Conservation (phyloP, 2,113 vertebrate species). For the Todiramphus saurophagus region DNA sequence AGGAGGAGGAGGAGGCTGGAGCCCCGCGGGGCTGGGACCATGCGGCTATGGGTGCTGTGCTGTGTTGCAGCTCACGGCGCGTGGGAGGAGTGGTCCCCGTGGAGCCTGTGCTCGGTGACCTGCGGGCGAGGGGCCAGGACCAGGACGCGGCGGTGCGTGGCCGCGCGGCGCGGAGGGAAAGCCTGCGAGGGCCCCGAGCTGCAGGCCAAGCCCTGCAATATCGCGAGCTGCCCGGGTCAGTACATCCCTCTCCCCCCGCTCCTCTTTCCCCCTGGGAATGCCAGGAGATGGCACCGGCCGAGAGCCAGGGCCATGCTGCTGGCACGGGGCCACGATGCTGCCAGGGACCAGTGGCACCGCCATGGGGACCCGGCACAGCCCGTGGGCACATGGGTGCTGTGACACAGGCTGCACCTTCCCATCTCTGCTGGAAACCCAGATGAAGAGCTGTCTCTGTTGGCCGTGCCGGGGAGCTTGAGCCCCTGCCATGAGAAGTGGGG, state of each 20-base stretch:
- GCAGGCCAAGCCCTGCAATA: slow-evolving; percentile 94
- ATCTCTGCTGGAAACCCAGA: fast-evolving
- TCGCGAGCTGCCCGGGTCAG: slow-evolving; percentile 92
- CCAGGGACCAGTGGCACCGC: not conserved
- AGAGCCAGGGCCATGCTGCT: not conserved
- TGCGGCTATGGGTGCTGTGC: slow-evolving; percentile 50
- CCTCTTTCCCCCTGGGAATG: not conserved
- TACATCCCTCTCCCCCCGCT: slow-evolving; percentile 63
- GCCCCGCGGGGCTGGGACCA: not conserved
- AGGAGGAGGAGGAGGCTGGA: not conserved
- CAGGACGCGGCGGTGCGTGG: slow-evolving; percentile 87
- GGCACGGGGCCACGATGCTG: fast-evolving
- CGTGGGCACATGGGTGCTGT: fast-evolving
- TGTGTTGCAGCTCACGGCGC: slow-evolving; percentile 89
- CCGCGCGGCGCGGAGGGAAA: slow-evolving; percentile 77
- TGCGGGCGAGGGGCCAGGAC: slow-evolving; percentile 93
- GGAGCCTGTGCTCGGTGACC: slow-evolving; percentile 96
- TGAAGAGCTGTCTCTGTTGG: fast-evolving
- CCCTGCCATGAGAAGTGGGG: not conserved
- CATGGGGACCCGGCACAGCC: fast-evolving
- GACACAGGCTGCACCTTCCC: not conserved
- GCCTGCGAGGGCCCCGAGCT: slow-evolving; percentile 85
- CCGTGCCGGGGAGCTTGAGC: fast-evolving
- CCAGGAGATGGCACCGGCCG: fast-evolving
- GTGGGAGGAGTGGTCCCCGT: slow-evolving; percentile 93